Evolutionary conservation across 2,797 vertebrate species (phyloP), one percentile per base, ranked within the genome.

Genomic region (Orientallactaga sibirica): DNA sequence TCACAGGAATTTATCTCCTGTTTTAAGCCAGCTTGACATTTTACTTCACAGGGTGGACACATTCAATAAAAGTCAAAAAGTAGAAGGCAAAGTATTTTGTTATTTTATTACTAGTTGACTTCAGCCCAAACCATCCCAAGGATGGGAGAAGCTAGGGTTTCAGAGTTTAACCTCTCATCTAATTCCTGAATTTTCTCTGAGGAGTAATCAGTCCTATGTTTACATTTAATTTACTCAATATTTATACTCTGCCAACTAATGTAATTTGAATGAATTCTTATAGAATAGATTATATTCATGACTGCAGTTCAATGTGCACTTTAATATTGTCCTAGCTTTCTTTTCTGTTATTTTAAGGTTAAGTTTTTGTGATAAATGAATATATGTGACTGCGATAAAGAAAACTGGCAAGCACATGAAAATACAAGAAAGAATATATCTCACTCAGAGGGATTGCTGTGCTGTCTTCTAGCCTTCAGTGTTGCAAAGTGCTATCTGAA

Each of bases 51-150:
- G 68, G 77, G 70, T 92, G 58, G 61, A 58, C 58, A 83, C 19
- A 85, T 29, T 86, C 61, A 82, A 27, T 58, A 58, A 85, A 62
- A 87, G 27, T 71, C 48, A 90, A 78, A 75, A 41, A 64, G 41
- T 12, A 16, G 18, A 92, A 92, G n/a, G 25, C 52, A 87, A 73
- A 84, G 27, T 55, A 67, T 75, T 82, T 85, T 33, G 19, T 20
- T 87, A 94, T 97, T 82, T 91, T 85, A 74, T 61, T 74, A 73
- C 43, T 68, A 87, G 12, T 82, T 91, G 87, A 61, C 70, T 93
- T 92, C 14, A 4, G 5, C 88, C 78, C 79, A 95, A 81, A 81
- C 33, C 33, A 58, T 88, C 3, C 33, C 20, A 76, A 29, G 5
- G 2, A 78, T 37, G 61, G 58, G 73, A 76, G 5, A 87, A 12